Base-by-base conservation (phyloP, 2,888 invertebrate genomes). In the Eupithecia dodoneata region DNA sequence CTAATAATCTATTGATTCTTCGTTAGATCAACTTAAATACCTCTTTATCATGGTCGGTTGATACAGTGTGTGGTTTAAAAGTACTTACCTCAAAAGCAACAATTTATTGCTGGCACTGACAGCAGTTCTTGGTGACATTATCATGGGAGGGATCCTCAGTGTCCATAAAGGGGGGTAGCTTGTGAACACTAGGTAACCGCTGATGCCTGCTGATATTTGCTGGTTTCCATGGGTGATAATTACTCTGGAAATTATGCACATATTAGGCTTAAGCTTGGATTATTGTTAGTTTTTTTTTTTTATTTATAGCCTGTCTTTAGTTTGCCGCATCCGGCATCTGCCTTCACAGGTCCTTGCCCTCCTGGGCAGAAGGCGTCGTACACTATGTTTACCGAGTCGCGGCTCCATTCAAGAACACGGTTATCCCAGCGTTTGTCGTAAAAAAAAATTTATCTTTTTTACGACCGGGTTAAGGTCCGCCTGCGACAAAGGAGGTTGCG, bases 151-250 rank as follows among this genome's bases (percentile, higher is more conserved):
- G 86, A 97, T 96, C 87, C 97, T 97, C 82, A 96, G 93, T 0
- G 97, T 93, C 81, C 96, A 95, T 88, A 96, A 97, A 0, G 96
- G 97, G 7, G 97, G 97, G 85, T 96, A 96, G 85, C 96, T 97
- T 12, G 97, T 97, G 78, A 97, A 94, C 2, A 97, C 97, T 41
- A 98, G 91, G 85, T 98, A 97, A 0, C 98, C 97, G 90, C 98
- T 98, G 59, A 97, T 95, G 30, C 98, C 99, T 78, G 97, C 98
- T 0, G 98, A 98, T 83, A 97, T 96, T 30, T 99, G 93, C 86
- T 96, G 96, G 6, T 96, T 95, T 12, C 96, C 96, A 72, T 96
- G 94, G 63, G 97, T 93, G 3, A 96, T 94, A 73, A 99, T 90
- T 0, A 97, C 96, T 84, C 97, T 96, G 88, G 3, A 59, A 63